Evolutionary conservation across 2,797 vertebrate species (phyloP).

Genomic region (Tamandua tetradactyla): DNA sequence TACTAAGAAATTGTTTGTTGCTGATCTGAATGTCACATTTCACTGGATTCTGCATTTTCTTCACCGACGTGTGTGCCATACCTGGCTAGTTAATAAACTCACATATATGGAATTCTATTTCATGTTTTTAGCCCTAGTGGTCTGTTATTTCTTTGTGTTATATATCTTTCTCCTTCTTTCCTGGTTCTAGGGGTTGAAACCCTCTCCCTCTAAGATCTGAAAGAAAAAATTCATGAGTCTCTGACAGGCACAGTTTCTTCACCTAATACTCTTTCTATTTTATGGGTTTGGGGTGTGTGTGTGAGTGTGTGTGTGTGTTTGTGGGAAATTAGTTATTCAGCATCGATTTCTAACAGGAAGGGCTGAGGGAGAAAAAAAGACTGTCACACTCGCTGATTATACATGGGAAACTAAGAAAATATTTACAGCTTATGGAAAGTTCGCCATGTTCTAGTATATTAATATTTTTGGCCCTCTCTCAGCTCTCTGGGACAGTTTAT

Average conservation of each 20-base stretch:
- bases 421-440: conserved; percentile 68
- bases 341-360: not conserved
- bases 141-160: not conserved
- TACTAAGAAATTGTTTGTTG: not conserved
- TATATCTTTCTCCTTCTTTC: not conserved
- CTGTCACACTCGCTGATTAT: not conserved
- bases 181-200: accelerated
- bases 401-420: conserved; percentile 42
- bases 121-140: not conserved
- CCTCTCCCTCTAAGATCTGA: not conserved
- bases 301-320: no score
- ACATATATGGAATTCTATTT: accelerated
- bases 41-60: not conserved
- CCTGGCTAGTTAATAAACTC: not conserved
- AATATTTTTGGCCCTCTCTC: conserved; percentile 78
- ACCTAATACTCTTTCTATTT: not conserved
- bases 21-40: not conserved
- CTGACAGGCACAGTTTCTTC: not conserved
- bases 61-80: accelerated
- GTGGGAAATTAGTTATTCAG: not conserved
- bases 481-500: conserved; percentile 56
- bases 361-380: not conserved
- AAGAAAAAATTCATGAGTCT: not conserved
- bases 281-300: not conserved
- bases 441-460: conserved; percentile 65